Evolutionary conservation across 2,113 vertebrate species (phyloP).

Genomic region (Pteruthius melanotis): DNA sequence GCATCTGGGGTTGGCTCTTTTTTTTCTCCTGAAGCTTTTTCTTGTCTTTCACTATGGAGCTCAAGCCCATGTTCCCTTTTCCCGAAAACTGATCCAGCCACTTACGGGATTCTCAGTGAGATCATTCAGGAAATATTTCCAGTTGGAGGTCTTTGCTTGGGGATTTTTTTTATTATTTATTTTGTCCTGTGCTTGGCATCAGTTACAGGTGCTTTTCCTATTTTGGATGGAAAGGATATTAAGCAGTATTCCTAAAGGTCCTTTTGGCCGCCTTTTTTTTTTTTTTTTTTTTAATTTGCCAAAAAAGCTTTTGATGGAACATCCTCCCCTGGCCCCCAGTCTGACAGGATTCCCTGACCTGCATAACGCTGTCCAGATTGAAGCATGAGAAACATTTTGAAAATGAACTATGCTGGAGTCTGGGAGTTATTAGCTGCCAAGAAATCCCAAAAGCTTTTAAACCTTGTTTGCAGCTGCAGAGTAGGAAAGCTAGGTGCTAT

Average conservation of each 20-base stretch:
- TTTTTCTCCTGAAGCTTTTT: neutral
- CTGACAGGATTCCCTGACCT: constrained; percentile 57
- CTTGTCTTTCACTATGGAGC: neutral
- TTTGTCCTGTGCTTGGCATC: constrained; percentile 54
- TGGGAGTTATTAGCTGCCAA: constrained; percentile 52
- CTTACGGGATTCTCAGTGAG: constrained; percentile 53
- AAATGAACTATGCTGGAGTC: constrained; percentile 20
- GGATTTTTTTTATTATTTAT: constrained; percentile 19
- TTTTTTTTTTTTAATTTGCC: neutral
- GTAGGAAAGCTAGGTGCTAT: constrained; percentile 43
- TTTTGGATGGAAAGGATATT: constrained; percentile 52
- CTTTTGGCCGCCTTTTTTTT: neutral
- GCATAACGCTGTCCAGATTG: constrained; percentile 60
- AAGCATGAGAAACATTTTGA: constrained; percentile 34
- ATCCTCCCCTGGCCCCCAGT: constrained; percentile 28
- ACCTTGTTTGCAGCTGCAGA: constrained; percentile 47
- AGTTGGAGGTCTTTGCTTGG: constrained; percentile 20
- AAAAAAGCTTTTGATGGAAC: constrained; percentile 45
- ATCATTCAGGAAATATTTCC: constrained; percentile 27
- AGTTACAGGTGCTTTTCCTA: constrained; percentile 60
- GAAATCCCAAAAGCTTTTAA: constrained; percentile 31
- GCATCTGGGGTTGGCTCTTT: neutral
- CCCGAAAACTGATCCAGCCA: constrained; percentile 17
- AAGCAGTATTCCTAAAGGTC: constrained; percentile 56
- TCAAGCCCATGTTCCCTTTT: neutral